Conservation (phyloP, 2,797 vertebrate genomes). For the Malacoctenus gilli region DNA sequence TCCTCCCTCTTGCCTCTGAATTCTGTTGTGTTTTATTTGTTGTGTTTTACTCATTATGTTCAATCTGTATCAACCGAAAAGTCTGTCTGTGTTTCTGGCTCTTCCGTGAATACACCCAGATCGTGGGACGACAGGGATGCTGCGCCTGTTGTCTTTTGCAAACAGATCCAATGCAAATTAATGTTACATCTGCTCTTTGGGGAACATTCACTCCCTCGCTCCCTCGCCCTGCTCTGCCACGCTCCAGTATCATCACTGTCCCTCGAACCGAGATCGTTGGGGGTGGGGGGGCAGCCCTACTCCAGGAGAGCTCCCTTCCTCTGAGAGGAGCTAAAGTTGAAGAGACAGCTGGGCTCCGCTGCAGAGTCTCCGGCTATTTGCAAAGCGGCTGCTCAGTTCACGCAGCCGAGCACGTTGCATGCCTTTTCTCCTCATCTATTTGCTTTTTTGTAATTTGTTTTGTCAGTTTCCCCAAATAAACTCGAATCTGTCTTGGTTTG, state of each 20-base stretch:
- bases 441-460: conserved; percentile 17
- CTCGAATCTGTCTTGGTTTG: neutral
- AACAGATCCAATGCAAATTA: conserved; percentile 44
- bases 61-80: conserved; percentile 48
- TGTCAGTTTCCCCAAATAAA: conserved; percentile 19
- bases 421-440: conserved; percentile 13
- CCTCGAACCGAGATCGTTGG: conserved; percentile 28
- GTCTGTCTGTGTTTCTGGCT: conserved; percentile 11
- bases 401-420: conserved; percentile 30
- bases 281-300: conserved; percentile 39
- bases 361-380: conserved; percentile 44
- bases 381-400: conserved; percentile 53
- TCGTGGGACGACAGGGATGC: neutral
- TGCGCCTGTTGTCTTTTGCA: conserved; percentile 9
- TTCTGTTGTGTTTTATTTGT: conserved; percentile 47
- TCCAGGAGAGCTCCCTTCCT: conserved; percentile 47
- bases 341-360: conserved; percentile 59
- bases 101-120: neutral
- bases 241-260: conserved; percentile 65
- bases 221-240: conserved; percentile 9
- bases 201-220: conserved; percentile 38
- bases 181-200: conserved; percentile 54
- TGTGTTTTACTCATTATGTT: conserved; percentile 60
- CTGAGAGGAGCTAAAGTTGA: conserved; percentile 50
- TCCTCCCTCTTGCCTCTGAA: conserved; percentile 16